Evolutionary conservation across 1,140 invertebrate species (phyloP), one percentile per base, ranked within the genome.

Genomic region (Diachasmimorpha longicaudata): DNA sequence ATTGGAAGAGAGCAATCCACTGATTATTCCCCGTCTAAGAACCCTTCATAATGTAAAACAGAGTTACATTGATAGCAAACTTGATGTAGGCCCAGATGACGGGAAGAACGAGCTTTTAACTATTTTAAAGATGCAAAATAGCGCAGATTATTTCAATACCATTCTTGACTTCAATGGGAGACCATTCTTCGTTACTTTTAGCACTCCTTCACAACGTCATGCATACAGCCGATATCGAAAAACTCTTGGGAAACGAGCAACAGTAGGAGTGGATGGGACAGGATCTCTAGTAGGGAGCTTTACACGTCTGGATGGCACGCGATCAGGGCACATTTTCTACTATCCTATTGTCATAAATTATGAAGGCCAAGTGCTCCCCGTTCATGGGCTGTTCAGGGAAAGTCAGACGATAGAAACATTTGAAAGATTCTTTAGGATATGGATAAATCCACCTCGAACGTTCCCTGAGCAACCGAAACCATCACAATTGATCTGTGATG

Each of bases 331-430:
- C 10, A 77, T 79, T 37, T 79, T 79, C 75, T 67, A 77, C 39
- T 79, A 77, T 36, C 11, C 36, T 5, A 71, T 79, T 1, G 75
- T 75, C 25, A 76, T 79, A 14, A 77, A 77, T 66, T 79, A 77
- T 48, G 70, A 75, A 19, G 36, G 67, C 13, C 39, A 16, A 16
- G 72, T 67, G 14, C 73, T 83, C 75, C 76, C 80, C 70, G 78
- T 83, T 76, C 77, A 70, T 70, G 68, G 77, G 4, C 70, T 79
- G 70, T 44, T 79, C 0, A 67, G 70, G 0, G 78, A 77, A 23
- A 72, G 44, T 16, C 75, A 79, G 23, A 63, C 68, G 1, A 75
- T 75, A n/a, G 46, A 69, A 0, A 44, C 66, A 0, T 73, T 79
- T 13, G 1, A 16, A 4, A 63, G 44, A 16, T 77, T 75, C 72